A percentile compares a stretch with the other conserved stretches of the same genome.
These are phyloP conservation scores for Drosophila tropicalis DNA, from an alignment of 1,140 invertebrate species.

Conservation along the genomic window DNA sequence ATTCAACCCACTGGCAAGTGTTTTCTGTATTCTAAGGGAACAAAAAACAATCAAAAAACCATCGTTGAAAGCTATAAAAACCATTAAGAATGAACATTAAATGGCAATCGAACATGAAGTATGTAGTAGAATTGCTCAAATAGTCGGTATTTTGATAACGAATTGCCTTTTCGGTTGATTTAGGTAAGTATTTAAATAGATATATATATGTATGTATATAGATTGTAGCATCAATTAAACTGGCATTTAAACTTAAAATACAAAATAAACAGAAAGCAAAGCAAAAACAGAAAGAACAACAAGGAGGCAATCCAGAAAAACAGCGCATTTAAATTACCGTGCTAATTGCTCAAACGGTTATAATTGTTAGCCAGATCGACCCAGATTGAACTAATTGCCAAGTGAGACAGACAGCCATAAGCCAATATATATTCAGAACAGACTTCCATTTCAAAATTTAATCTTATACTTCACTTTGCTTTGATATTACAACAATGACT, in stretches of 20 bases:
- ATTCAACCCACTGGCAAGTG: not conserved
- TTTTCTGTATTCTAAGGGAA: slow-evolving; percentile 2
- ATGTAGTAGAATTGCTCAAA: not conserved
- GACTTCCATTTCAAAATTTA: too few species aligned
- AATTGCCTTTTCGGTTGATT: slow-evolving; percentile 1
- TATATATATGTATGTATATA: slow-evolving; percentile 1
- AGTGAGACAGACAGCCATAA: too few species aligned
- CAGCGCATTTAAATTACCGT: slow-evolving; percentile 51
- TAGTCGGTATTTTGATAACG: slow-evolving; percentile 14
- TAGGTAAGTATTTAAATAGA: slow-evolving; percentile 35
- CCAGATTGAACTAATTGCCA: slow-evolving; percentile 25
- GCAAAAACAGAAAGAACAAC: slow-evolving; percentile 16
- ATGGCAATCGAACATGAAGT: slow-evolving; percentile 24
- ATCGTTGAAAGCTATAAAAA: slow-evolving; percentile 69
- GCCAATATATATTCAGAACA: too few species aligned
- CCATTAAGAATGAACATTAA: slow-evolving; percentile 72
- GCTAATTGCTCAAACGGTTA: slow-evolving; percentile 53
- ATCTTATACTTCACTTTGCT: too few species aligned
- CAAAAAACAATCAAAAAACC: slow-evolving; percentile 62
- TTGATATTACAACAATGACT: too few species aligned
- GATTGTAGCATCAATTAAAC: slow-evolving; percentile 38
- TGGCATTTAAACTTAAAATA: slow-evolving; percentile 39
- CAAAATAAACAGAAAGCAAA: slow-evolving; percentile 39
- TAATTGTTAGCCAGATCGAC: slow-evolving; percentile 3
- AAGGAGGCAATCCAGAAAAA: not conserved